These are phyloP conservation scores for Phallusia fumigata DNA, from an alignment of 23 tunicate species.

Conservation along the genomic window DNA sequence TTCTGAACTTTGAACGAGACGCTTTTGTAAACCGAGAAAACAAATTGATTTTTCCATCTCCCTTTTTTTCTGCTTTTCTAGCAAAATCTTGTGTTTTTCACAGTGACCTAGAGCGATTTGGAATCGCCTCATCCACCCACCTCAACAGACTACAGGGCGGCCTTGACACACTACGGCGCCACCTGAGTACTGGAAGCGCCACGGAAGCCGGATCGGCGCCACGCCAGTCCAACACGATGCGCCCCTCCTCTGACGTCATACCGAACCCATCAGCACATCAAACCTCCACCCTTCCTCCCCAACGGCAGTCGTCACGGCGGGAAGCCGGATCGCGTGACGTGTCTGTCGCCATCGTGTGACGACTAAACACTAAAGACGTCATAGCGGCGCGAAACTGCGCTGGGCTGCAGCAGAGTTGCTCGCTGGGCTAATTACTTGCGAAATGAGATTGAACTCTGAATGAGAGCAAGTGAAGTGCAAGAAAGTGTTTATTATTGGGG, in stretches of 20 bases:
- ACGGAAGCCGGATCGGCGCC: not conserved
- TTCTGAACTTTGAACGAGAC: too few species aligned
- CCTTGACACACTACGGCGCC: constrained; percentile 59
- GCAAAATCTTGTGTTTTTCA: not conserved
- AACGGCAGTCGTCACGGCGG: constrained; percentile 14
- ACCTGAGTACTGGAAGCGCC: constrained; percentile 19
- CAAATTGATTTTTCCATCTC: too few species aligned
- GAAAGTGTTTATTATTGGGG: not conserved
- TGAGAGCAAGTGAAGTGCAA: not conserved
- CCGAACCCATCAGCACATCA: not conserved
- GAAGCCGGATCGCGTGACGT: not conserved
- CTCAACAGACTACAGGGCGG: constrained; percentile 70
- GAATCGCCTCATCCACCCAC: constrained; percentile 53
- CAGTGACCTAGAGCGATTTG: constrained; percentile 78
- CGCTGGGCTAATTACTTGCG: not conserved
- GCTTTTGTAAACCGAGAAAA: too few species aligned
- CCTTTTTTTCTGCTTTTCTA: too few species aligned
- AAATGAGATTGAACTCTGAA: constrained; percentile 3
- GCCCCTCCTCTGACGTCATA: constrained; percentile 5
- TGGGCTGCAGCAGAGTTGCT: not conserved
- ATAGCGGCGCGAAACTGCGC: not conserved
- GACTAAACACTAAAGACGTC: not conserved
- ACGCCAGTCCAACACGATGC: constrained; percentile 17
- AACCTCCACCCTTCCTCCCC: constrained; percentile 26
- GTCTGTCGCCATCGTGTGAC: constrained; percentile 26